phyloP scores from a whole-genome alignment of 2,888 invertebrate genomes.

The Polia nebulosa region DNA sequence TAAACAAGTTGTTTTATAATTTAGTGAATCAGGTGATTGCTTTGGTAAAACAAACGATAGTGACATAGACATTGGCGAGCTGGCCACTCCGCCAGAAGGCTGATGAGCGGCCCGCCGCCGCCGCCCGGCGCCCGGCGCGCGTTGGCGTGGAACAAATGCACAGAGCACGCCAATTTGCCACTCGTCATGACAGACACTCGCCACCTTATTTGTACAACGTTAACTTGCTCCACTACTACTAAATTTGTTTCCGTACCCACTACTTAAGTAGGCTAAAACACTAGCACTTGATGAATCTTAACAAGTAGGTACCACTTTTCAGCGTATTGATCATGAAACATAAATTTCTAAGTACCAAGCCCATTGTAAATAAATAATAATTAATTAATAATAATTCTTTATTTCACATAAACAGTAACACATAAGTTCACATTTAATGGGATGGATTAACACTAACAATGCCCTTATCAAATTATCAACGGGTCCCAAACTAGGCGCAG shows the following conservation, averaged over 20 bases:
- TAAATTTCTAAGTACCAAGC: slow-evolving; percentile 2
- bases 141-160: slow-evolving; percentile 82
- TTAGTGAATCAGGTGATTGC: slow-evolving; percentile 66
- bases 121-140: slow-evolving; percentile 63
- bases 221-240: slow-evolving; percentile 79
- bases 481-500: too few relatives aligned
- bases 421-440: too few relatives aligned
- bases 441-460: too few relatives aligned
- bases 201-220: slow-evolving; percentile 85
- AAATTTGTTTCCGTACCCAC: slow-evolving; percentile 75
- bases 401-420: too few relatives aligned
- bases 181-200: slow-evolving; percentile 82
- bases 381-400: too few relatives aligned
- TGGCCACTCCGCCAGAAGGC: slow-evolving; percentile 81
- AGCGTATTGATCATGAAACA: neutral
- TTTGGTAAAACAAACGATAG: slow-evolving; percentile 74
- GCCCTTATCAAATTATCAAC: too few relatives aligned
- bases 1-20: slow-evolving; percentile 60
- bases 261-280: slow-evolving; percentile 61
- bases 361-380: too few relatives aligned
- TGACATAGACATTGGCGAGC: slow-evolving; percentile 79
- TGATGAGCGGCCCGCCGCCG: slow-evolving; percentile 58
- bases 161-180: slow-evolving; percentile 86
- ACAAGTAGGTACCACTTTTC: slow-evolving; percentile 6
- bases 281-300: neutral